Evolutionary conservation across 2,113 vertebrate genomes (phyloP), one percentile per base, ranked within the genome.

Genomic region (Cyanoramphus novaezelandiae): DNA sequence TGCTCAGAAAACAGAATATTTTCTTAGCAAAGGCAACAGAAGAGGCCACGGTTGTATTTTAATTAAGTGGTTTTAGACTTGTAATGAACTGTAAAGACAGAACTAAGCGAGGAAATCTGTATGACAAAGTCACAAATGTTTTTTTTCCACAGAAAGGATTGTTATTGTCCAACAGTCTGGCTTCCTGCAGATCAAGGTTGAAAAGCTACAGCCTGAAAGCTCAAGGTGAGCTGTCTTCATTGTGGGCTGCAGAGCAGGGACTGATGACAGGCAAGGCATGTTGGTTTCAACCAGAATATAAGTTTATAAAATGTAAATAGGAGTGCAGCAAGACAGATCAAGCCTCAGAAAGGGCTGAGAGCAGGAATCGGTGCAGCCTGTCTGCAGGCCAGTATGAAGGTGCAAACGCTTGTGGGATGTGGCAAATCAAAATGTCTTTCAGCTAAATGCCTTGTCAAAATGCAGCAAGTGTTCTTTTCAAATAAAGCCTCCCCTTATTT

Each of bases 401-500:
- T 29, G 49, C 53, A 84, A 69, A 82, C 23, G 31, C 55, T 1
- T 13, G 41, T 76, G 74, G 81, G 86, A 96, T 70, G 75, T 55
- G 71, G 57, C 17, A 92, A 93, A 83, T 78, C 65, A 65, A 82
- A 95, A 76, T 25, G 29, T 76, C 84, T 71, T 47, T 84, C 63
- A 92, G 68, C 57, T 88, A 57, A 37, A 83, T 79, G 49, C 39
- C 18, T 71, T 0, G 0, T 37, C n/a, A 76, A 94, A 94, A 92
- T 75, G 39, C 91, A 85, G 82, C 78, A 92, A 92, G 53, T 89
- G 68, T 41, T 86, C 78, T 74, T 86, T 86, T 82, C 80, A 88
- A 33, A 82, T 59, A 70, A 75, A 94, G 55, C 47, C 19, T 81
- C 52, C 25, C 14, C n/a, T 82, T 83, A 46, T 69, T 93, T 82